phyloP scores from a whole-genome alignment of 2,888 invertebrate genomes.

The Cryptocheilus praepositus region DNA sequence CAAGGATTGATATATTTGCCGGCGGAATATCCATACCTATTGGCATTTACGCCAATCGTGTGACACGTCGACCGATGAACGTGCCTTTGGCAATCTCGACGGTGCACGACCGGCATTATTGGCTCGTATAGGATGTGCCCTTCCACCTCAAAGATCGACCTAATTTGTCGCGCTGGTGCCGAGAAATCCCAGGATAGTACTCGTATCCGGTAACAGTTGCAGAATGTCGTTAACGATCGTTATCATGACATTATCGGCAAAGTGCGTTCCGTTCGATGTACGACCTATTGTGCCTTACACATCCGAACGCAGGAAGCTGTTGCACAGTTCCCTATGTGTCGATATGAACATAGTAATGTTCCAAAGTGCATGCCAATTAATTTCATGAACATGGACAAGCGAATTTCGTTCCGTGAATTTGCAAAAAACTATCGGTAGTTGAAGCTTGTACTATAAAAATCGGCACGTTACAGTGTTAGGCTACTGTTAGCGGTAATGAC shows the following conservation, averaged over 20 bases:
- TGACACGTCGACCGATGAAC: conserved; percentile 44
- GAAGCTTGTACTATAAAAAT: too few species aligned
- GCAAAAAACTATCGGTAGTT: too few species aligned
- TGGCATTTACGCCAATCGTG: conserved; percentile 57
- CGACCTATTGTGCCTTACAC: too few species aligned
- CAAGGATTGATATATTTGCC: conserved; percentile 42
- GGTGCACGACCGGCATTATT: conserved; percentile 42
- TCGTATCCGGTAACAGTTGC: conserved; percentile 25
- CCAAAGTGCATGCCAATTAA: too few species aligned
- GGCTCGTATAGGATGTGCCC: conserved; percentile 38
- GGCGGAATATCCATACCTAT: conserved; percentile 55
- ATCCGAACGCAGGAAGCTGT: too few species aligned
- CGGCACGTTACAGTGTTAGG: too few species aligned
- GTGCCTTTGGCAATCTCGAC: conserved; percentile 55
- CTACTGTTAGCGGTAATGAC: too few species aligned
- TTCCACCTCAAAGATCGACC: conserved; percentile 45
- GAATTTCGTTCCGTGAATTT: too few species aligned
- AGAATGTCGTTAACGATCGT: conserved; percentile 35
- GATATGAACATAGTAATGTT: too few species aligned
- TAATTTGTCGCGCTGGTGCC: conserved; percentile 45
- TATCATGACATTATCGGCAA: conserved; percentile 16
- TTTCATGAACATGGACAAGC: too few species aligned
- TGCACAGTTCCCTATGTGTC: too few species aligned
- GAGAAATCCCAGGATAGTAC: conserved; percentile 27
- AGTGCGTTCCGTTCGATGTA: background rate